Percentiles rank a stretch among this genome's conserved stretches.
Evolutionary conservation across 37 sponge, comb jelly and placozoan genomes (phyloP).

Genomic region (Halisarca cf. caerulea): DNA sequence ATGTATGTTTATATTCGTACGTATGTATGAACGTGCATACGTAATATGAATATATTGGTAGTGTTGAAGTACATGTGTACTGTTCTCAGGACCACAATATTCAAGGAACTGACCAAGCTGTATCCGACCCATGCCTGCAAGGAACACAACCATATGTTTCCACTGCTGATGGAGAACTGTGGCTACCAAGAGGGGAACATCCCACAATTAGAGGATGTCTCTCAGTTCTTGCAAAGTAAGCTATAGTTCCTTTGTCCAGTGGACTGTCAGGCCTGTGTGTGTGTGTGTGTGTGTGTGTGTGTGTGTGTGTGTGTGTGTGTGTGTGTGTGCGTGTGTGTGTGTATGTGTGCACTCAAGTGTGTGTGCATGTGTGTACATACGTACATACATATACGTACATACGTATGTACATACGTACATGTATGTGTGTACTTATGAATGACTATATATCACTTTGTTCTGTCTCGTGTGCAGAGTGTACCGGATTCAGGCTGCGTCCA

Average conservation of each 20-base stretch:
- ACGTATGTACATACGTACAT: too few relatives aligned
- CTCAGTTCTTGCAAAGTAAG: constrained; percentile 69
- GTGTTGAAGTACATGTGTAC: neutral
- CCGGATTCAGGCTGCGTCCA: constrained; percentile 92
- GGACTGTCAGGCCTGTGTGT: neutral
- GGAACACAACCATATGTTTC: constrained; percentile 89
- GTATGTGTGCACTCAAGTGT: too few relatives aligned
- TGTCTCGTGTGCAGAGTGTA: constrained; percentile 54
- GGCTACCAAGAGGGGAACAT: constrained; percentile 90
- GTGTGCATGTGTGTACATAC: neutral
- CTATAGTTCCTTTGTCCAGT: too few relatives aligned
- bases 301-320: too few relatives aligned
- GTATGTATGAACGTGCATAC: neutral
- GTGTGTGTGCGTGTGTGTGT: too few relatives aligned
- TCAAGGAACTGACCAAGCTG: constrained; percentile 82
- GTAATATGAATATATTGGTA: neutral
- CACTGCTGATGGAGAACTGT: constrained; percentile 95
- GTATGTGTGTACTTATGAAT: too few relatives aligned
- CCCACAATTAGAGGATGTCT: constrained; percentile 93
- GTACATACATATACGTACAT: neutral
- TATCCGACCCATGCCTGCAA: constrained; percentile 97
- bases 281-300: constrained; percentile 12
- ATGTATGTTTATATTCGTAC: neutral
- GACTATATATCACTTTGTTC: neutral
- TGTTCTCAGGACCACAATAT: constrained; percentile 92